Evolutionary conservation across 2,113 vertebrate genomes (phyloP).

Genomic region (Platichthys stellatus): DNA sequence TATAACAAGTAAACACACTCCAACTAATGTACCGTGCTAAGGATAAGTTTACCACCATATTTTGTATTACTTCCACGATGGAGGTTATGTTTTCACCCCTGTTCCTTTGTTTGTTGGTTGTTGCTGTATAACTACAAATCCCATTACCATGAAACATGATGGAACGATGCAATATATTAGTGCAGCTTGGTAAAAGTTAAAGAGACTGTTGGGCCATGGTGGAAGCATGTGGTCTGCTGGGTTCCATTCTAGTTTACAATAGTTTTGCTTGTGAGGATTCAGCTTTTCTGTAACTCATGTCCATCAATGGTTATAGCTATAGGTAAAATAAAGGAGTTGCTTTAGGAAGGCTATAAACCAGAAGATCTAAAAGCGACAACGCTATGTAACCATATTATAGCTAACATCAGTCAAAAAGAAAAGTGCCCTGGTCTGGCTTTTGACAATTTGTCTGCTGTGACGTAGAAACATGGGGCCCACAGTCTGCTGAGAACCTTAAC

Average conservation of each 20-base stretch:
- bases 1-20: background rate
- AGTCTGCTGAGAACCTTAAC: slow-evolving; percentile 51
- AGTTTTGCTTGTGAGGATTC: slow-evolving; percentile 7
- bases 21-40: background rate
- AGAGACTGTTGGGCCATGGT: too few species aligned
- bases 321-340: slow-evolving; percentile 14
- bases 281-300: background rate
- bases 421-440: slow-evolving; percentile 6
- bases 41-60: too few species aligned
- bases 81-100: too few species aligned
- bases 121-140: too few species aligned
- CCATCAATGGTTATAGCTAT: background rate
- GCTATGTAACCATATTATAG: background rate
- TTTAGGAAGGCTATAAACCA: slow-evolving; percentile 20
- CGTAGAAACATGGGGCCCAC: slow-evolving; percentile 20
- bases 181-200: too few species aligned
- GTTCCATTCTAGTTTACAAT: background rate
- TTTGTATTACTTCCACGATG: too few species aligned
- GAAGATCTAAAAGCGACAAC: slow-evolving; percentile 21
- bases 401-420: slow-evolving; percentile 12
- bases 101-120: too few species aligned
- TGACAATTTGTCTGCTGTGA: slow-evolving; percentile 35
- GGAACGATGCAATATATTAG: too few species aligned
- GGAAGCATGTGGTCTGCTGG: too few species aligned
- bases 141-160: too few species aligned